A percentile compares a stretch with the other conserved stretches of the same genome.
These are phyloP conservation scores for Menidia beryllina DNA, from an alignment of 2,113 vertebrate genomes.

Conservation along the genomic window DNA sequence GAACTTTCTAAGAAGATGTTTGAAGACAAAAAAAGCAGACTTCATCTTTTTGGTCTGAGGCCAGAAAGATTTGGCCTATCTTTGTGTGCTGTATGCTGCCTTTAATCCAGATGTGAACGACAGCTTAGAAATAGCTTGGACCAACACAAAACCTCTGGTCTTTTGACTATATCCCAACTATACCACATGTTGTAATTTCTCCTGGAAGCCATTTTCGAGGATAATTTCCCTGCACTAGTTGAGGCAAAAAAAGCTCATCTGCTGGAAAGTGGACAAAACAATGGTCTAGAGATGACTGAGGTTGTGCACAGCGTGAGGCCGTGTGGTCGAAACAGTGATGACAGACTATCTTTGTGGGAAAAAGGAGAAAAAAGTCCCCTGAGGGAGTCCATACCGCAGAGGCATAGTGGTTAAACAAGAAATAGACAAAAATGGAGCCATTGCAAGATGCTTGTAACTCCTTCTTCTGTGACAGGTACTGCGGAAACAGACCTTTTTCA, in stretches of 20 bases:
- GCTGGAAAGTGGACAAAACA: slow-evolving; percentile 49
- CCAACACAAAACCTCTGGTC: slow-evolving; percentile 44
- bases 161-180: slow-evolving; percentile 32
- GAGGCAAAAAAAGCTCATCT: slow-evolving; percentile 67
- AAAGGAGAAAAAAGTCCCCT: slow-evolving; percentile 49
- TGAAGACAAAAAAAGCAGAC: slow-evolving; percentile 50
- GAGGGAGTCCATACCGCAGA: slow-evolving; percentile 54
- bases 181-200: slow-evolving; percentile 43
- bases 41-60: slow-evolving; percentile 42
- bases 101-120: slow-evolving; percentile 60
- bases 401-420: slow-evolving; percentile 51
- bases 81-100: slow-evolving; percentile 57
- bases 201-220: slow-evolving; percentile 62
- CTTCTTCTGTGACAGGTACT: slow-evolving; percentile 17
- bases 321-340: slow-evolving; percentile 35
- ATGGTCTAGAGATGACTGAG: slow-evolving; percentile 64
- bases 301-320: slow-evolving; percentile 54
- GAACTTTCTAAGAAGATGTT: slow-evolving; percentile 41
- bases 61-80: slow-evolving; percentile 45
- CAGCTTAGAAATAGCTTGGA: slow-evolving; percentile 27
- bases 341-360: slow-evolving; percentile 52
- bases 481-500: slow-evolving; percentile 44
- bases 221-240: slow-evolving; percentile 47
- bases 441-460: slow-evolving; percentile 36
- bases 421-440: slow-evolving; percentile 45